Percentiles rank a stretch among this genome's conserved stretches.
These are phyloP conservation scores for Parambassis ranga DNA, from an alignment of 2,797 vertebrate genomes.

Conservation along the genomic window DNA sequence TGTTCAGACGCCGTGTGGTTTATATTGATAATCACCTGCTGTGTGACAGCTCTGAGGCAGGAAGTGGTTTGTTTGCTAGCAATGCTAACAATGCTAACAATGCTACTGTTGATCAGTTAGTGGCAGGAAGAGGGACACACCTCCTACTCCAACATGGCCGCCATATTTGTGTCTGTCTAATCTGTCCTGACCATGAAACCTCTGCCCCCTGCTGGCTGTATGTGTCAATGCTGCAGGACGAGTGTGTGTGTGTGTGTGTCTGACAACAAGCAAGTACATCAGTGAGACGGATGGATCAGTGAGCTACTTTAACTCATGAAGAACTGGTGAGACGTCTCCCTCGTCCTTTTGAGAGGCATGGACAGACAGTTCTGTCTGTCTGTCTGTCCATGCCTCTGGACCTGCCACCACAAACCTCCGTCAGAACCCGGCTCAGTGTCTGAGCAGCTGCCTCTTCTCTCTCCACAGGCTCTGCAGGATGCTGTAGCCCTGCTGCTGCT, in stretches of 20 bases:
- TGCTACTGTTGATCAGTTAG: too few species aligned
- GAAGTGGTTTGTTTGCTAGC: too few species aligned
- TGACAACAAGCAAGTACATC: not conserved
- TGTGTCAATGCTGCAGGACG: too few species aligned
- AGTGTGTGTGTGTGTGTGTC: too few species aligned
- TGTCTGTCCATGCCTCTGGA: constrained; percentile 33
- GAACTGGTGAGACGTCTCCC: not conserved
- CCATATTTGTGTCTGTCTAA: too few species aligned
- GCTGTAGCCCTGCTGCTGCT: constrained; percentile 76
- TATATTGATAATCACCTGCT: too few species aligned
- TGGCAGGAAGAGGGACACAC: too few species aligned
- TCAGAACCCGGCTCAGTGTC: not conserved
- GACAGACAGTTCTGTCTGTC: constrained; percentile 33
- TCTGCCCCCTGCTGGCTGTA: not conserved
- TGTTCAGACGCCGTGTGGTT: too few species aligned
- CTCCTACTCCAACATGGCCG: too few species aligned
- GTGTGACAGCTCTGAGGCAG: too few species aligned
- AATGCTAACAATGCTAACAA: too few species aligned
- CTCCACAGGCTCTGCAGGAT: constrained; percentile 11
- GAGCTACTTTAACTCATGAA: constrained; percentile 4
- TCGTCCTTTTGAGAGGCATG: constrained; percentile 17
- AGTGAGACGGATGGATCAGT: not conserved
- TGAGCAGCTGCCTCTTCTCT: constrained; percentile 37
- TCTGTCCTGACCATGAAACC: too few species aligned
- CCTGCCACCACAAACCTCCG: not conserved